A percentile compares a stretch with the other conserved stretches of the same genome.
Conservation (phyloP, 64 coral and sea anemone genomes). For the Dendronephthya gigantea region DNA sequence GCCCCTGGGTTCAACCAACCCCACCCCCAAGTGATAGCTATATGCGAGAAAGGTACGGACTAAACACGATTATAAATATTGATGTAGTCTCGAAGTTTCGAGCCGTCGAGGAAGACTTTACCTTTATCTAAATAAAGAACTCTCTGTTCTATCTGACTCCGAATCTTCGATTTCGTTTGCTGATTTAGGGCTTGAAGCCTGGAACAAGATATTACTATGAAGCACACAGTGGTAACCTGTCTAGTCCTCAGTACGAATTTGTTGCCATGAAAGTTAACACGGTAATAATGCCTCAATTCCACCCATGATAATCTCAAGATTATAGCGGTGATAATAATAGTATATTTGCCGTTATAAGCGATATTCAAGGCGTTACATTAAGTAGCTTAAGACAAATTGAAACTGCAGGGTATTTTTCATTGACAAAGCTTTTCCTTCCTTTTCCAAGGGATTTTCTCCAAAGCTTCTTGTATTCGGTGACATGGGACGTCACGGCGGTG, state of each 20-base stretch:
- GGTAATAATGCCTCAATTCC: too few relatives aligned
- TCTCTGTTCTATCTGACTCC: neutral
- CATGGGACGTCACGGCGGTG: constrained; percentile 71
- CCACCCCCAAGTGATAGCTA: too few relatives aligned
- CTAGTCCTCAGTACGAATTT: constrained; percentile 51
- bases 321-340: neutral
- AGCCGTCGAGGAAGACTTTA: too few relatives aligned
- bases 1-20: too few relatives aligned
- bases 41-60: too few relatives aligned
- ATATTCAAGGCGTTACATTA: neutral
- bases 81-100: too few relatives aligned
- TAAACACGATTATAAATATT: too few relatives aligned
- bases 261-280: constrained; percentile 47
- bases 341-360: neutral
- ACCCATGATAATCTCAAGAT: too few relatives aligned
- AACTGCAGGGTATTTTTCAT: too few relatives aligned
- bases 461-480: constrained; percentile 71
- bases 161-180: too few relatives aligned
- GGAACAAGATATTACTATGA: constrained; percentile 62
- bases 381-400: too few relatives aligned
- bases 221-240: constrained; percentile 43
- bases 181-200: constrained; percentile 38
- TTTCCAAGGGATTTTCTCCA: constrained; percentile 48
- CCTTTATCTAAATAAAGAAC: too few relatives aligned
- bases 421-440: neutral